Conservation (phyloP, 2,888 invertebrate species). For the Stenchaetothrips biformis region DNA sequence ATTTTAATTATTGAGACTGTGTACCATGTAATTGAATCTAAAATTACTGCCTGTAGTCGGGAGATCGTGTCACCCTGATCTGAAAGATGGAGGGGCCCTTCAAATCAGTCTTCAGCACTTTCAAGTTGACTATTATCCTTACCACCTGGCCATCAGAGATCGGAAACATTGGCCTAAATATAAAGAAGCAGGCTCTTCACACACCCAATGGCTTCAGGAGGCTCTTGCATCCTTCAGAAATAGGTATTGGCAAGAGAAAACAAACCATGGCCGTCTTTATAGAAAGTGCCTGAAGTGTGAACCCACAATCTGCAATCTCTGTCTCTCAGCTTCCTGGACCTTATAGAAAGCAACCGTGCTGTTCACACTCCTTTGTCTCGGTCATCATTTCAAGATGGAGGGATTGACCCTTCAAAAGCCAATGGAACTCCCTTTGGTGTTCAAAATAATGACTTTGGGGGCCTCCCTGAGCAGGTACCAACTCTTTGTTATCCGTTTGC, state of each 20-base stretch:
- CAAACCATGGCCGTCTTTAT: not conserved
- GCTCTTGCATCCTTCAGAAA: constrained; percentile 74
- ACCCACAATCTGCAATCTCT: not conserved
- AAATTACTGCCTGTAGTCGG: constrained; percentile 52
- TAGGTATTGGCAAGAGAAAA: not conserved
- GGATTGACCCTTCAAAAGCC: not conserved
- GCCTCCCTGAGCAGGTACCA: constrained; percentile 33
- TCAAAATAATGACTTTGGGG: constrained; percentile 34
- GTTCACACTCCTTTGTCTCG: constrained; percentile 52
- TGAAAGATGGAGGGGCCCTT: constrained; percentile 86
- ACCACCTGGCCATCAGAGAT: constrained; percentile 85
- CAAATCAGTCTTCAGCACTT: constrained; percentile 84
- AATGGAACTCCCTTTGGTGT: constrained; percentile 1
- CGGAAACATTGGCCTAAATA: constrained; percentile 84
- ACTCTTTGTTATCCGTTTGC: not conserved
- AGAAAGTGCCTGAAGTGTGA: no score
- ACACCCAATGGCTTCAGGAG: constrained; percentile 81
- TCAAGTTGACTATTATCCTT: constrained; percentile 93
- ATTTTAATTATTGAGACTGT: constrained; percentile 27
- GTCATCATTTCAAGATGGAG: constrained; percentile 37
- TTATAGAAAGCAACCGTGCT: constrained; percentile 43
- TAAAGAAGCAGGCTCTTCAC: constrained; percentile 71
- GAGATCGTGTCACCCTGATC: constrained; percentile 74
- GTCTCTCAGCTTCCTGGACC: not conserved
- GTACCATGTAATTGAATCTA: not conserved